A percentile compares a stretch with the other conserved stretches of the same genome.
Evolutionary conservation across 2,888 invertebrate species (phyloP).

Genomic region (Caenorhabditis becei): DNA sequence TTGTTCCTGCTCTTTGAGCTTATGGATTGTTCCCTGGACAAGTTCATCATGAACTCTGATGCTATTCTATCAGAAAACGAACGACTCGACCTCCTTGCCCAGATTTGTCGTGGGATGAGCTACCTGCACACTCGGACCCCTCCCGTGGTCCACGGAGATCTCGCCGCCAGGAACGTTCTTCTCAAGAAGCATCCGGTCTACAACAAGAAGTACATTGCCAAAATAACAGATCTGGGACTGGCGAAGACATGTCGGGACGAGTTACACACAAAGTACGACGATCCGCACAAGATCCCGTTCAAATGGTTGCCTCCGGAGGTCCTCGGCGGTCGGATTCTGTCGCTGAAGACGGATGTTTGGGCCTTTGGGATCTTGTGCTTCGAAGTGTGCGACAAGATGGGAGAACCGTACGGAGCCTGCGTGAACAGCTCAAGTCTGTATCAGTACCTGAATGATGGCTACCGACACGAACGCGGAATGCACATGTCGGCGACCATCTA

Average conservation of each 20-base stretch:
- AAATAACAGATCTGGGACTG: slow-evolving; percentile 72
- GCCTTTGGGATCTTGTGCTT: slow-evolving; percentile 66
- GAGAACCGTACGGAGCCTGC: slow-evolving; percentile 64
- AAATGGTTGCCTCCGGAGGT: slow-evolving; percentile 74
- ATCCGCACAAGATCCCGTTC: slow-evolving; percentile 69
- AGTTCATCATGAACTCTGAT: slow-evolving; percentile 58
- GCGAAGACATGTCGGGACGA: slow-evolving; percentile 66
- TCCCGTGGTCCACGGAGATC: slow-evolving; percentile 96
- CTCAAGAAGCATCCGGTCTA: not conserved
- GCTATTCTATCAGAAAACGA: slow-evolving; percentile 60
- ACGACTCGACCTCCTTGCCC: slow-evolving; percentile 63
- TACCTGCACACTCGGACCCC: slow-evolving; percentile 99
- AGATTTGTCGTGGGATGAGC: slow-evolving; percentile 85
- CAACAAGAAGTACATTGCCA: slow-evolving; percentile 61
- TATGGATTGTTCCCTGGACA: slow-evolving; percentile 62
- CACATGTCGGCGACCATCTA: slow-evolving; percentile 67
- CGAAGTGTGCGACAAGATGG: slow-evolving; percentile 62
- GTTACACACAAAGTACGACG: slow-evolving; percentile 54
- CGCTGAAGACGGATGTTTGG: slow-evolving; percentile 69
- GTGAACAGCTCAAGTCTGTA: slow-evolving; percentile 28
- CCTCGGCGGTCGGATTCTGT: slow-evolving; percentile 57
- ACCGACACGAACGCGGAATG: slow-evolving; percentile 42
- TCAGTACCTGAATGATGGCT: slow-evolving; percentile 60
- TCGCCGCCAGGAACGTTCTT: slow-evolving; percentile 90
- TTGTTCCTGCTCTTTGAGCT: slow-evolving; percentile 64